A percentile compares a stretch with the other conserved stretches of the same genome.
phyloP scores from a whole-genome alignment of 2,888 invertebrate species.

The Caenorhabditis sulstoni region DNA sequence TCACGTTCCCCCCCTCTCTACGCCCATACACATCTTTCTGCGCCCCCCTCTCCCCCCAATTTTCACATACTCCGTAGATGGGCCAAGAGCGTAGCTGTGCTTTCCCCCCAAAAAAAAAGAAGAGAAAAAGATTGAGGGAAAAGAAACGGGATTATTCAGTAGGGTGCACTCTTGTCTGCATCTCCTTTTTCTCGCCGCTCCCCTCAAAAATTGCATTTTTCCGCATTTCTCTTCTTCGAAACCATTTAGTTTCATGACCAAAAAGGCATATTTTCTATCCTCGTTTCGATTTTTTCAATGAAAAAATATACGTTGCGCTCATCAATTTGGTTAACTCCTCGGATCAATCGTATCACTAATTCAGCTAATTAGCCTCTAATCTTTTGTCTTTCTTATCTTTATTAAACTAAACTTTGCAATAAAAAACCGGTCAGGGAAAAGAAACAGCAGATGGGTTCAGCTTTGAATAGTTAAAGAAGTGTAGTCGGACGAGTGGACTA shows the following conservation, averaged over 20 bases:
- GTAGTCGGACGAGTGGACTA: slow-evolving; percentile 19
- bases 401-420: slow-evolving; percentile 42
- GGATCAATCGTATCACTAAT: slow-evolving; percentile 10
- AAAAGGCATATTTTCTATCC: no score
- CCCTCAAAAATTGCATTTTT: slow-evolving; percentile 6
- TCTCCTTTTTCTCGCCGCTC: slow-evolving; percentile 8
- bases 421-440: slow-evolving; percentile 40
- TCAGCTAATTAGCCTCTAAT: slow-evolving; percentile 10
- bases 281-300: no score
- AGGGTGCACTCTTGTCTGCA: slow-evolving; percentile 50
- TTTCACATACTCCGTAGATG: slow-evolving; percentile 54
- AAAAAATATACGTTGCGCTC: no score
- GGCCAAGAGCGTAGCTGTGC: slow-evolving; percentile 24
- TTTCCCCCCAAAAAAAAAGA: slow-evolving; percentile 24
- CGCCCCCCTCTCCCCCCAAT: slow-evolving; percentile 17
- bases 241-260: neutral
- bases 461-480: slow-evolving; percentile 15
- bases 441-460: slow-evolving; percentile 2
- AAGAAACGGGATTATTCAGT: slow-evolving; percentile 49
- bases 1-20: slow-evolving; percentile 39
- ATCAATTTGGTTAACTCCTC: no score
- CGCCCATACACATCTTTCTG: slow-evolving; percentile 17
- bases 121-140: no score
- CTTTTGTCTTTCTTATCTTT: slow-evolving; percentile 14
- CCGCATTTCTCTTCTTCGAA: slow-evolving; percentile 6